Evolutionary conservation across 1,140 invertebrate species (phyloP).

Genomic region (Cydia pomonella): DNA sequence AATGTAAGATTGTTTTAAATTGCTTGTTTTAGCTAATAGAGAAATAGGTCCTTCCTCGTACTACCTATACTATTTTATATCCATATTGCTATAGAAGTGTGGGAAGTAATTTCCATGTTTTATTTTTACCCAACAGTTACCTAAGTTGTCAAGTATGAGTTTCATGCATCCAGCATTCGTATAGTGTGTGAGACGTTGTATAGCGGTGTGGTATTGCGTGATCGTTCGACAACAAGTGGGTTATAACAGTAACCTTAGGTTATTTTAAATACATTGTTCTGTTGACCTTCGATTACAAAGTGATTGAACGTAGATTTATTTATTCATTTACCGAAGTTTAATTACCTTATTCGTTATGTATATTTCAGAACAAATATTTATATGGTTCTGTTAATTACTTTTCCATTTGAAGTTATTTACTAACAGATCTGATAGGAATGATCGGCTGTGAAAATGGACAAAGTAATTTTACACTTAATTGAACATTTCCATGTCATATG

Average conservation of each 20-base stretch:
- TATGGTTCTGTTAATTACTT: conserved; percentile 1
- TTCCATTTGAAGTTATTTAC: conserved; percentile 16
- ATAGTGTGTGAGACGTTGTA: conserved; percentile 5
- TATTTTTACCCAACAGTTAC: neutral
- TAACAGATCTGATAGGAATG: neutral
- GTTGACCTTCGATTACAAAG: conserved; percentile 6
- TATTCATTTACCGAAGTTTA: conserved; percentile 22
- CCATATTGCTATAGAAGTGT: neutral
- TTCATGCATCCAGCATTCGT: neutral
- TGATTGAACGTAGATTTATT: conserved; percentile 22
- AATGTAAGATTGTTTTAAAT: neutral
- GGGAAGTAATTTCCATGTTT: neutral
- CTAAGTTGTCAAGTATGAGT: neutral
- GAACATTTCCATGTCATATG: neutral
- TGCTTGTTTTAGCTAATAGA: neutral
- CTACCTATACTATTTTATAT: neutral
- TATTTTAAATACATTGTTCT: conserved; percentile 11
- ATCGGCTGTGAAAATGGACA: conserved; percentile 18
- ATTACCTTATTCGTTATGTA: conserved; percentile 28
- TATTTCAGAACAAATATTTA: conserved; percentile 30
- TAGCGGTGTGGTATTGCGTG: conserved; percentile 2
- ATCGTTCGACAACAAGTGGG: neutral
- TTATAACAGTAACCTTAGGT: conserved; percentile 2
- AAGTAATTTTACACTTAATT: neutral
- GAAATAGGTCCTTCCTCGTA: neutral